phyloP scores from a whole-genome alignment of 2,797 vertebrate genomes.

The Bradypus variegatus region DNA sequence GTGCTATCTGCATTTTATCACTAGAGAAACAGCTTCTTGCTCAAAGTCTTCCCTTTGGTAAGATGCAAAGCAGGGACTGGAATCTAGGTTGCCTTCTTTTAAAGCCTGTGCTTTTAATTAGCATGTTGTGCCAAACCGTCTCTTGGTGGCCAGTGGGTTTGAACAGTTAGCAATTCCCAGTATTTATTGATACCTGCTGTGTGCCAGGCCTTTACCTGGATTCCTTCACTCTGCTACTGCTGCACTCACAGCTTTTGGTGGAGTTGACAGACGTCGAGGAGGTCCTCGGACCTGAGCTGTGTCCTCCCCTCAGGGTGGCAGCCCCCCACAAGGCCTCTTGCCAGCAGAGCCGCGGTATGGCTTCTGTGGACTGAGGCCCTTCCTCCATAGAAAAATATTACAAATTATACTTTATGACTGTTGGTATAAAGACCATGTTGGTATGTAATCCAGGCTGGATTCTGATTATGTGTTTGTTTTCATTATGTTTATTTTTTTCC shows the following conservation, averaged over 20 bases:
- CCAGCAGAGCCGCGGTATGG: rapidly evolving
- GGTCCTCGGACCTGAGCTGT: background rate
- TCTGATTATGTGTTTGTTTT: background rate
- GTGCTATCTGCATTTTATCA: background rate
- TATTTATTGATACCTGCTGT: background rate
- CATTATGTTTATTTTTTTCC: background rate
- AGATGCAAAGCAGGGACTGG: background rate
- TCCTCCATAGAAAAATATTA: background rate
- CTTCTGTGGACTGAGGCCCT: background rate
- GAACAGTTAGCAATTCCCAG: background rate
- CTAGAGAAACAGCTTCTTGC: background rate
- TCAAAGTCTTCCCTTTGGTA: background rate
- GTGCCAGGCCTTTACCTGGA: background rate
- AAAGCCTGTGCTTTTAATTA: background rate
- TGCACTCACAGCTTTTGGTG: background rate
- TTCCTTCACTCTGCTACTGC: rapidly evolving
- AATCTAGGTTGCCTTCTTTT: background rate
- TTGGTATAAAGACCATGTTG: background rate
- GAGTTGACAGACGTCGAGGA: rapidly evolving
- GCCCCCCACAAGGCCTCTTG: background rate
- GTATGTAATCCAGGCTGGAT: background rate
- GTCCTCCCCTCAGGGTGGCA: background rate
- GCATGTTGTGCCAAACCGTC: background rate
- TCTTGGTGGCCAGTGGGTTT: background rate
- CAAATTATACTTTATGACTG: background rate